Evolutionary conservation across 2,888 invertebrate species (phyloP).

Genomic region (Embidobia sp.): DNA sequence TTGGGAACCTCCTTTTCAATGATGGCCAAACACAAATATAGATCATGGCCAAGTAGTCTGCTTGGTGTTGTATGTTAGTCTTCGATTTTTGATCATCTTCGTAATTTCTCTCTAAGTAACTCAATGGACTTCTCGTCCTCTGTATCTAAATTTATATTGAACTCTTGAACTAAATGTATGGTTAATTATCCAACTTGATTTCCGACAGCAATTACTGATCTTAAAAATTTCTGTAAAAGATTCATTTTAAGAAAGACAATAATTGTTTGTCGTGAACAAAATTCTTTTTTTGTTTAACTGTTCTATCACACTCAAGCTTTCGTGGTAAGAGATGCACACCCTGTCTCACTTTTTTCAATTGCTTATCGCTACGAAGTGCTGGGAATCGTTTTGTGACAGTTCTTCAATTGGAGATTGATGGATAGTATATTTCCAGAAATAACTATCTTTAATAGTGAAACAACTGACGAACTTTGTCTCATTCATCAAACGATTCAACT

Average conservation of each 20-base stretch:
- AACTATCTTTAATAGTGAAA: background rate
- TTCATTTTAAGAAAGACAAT: background rate
- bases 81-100: conserved; percentile 14
- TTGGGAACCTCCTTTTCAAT: too few relatives aligned
- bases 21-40: background rate
- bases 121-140: conserved; percentile 13
- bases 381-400: too few relatives aligned
- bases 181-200: conserved; percentile 2
- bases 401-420: background rate
- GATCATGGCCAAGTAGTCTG: conserved; percentile 3
- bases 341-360: conserved; percentile 36
- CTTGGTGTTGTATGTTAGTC: conserved; percentile 20
- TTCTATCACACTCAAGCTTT: conserved; percentile 11
- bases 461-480: background rate
- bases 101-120: conserved; percentile 12
- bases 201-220: background rate
- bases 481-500: too few relatives aligned
- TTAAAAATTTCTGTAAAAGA: background rate
- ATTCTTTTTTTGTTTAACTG: conserved; percentile 2
- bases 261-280: background rate
- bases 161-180: conserved; percentile 12
- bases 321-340: conserved; percentile 2
- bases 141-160: conserved; percentile 27
- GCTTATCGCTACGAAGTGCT: conserved; percentile 5
- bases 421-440: background rate